Conservation (phyloP, 1,140 invertebrate species). For the Drosophila watanabei region DNA sequence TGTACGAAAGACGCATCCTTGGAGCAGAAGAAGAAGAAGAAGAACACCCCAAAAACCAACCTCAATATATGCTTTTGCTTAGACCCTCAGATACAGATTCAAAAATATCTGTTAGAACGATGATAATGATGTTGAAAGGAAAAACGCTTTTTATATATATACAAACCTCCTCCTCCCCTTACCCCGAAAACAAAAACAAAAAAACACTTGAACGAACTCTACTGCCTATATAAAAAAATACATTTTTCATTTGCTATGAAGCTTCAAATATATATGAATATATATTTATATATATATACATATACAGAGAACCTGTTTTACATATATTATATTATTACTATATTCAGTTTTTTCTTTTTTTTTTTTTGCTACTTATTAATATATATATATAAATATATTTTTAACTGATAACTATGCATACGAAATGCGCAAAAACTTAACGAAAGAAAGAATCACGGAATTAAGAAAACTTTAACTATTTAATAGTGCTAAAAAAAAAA, state of each 20-base stretch:
- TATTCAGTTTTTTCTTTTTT: conserved; percentile 20
- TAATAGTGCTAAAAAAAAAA: conserved; percentile 42
- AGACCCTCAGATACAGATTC: conserved; percentile 21
- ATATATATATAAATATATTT: conserved; percentile 36
- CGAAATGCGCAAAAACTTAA: conserved; percentile 57
- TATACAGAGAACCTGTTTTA: conserved; percentile 35
- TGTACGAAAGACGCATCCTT: conserved; percentile 36
- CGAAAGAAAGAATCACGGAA: conserved; percentile 33
- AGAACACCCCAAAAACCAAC: neutral
- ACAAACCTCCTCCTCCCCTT: neutral
- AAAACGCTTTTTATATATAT: conserved; percentile 55
- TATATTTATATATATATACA: conserved; percentile 23
- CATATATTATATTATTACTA: conserved; percentile 9
- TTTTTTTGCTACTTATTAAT: conserved; percentile 30
- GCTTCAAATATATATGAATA: conserved; percentile 32
- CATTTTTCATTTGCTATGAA: conserved; percentile 48
- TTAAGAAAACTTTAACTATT: conserved; percentile 49
- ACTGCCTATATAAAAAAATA: conserved; percentile 60
- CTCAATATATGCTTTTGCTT: conserved; percentile 33
- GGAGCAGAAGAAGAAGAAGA: conserved; percentile 29
- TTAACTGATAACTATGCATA: conserved; percentile 60
- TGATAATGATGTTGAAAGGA: conserved; percentile 34
- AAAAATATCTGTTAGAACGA: conserved; percentile 14
- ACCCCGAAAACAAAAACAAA: conserved; percentile 11
- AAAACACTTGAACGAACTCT: conserved; percentile 45